Base-by-base conservation (phyloP, 2,888 invertebrate genomes). In the Lycophotia porphyrea region DNA sequence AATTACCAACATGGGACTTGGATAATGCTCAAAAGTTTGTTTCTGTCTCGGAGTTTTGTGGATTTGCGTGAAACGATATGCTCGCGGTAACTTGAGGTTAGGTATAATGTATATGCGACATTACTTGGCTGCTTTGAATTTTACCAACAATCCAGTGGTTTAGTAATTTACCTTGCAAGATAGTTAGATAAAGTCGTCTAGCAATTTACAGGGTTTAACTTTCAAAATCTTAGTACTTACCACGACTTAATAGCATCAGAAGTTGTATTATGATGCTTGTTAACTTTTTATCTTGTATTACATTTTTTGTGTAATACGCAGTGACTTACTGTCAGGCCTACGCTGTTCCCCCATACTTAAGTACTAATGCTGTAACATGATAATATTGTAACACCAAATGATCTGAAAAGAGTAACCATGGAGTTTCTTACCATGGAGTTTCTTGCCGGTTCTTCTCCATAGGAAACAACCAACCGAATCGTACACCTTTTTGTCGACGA, bases 1-100 rank as follows among this genome's bases (percentile, higher is more conserved):
- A 83, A 86, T 80, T 76, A 81, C 69, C n/a, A 71, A 71, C 79
- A 68, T 61, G 80, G 71, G 73, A 76, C 78, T 76, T 76, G 71
- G 73, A 66, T 83, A 85, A 76, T 78, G 65, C 77, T 81, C 60
- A 52, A 60, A 85, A 86, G 76, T 87, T 86, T 71, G 78, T 78
- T 82, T 64, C 44, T 75, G 65, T 72, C 52, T 72, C n/a, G 61
- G 47, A 76, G 74, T 79, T 76, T 74, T 66, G 84, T 76, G 78
- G 70, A 84, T 78, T 80, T 73, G 66, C 60, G 63, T 76, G 66
- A 47, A 78, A 76, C 72, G 78, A 76, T 66, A 68, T 61, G 60
- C 69, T 52, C 9, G 65, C 44, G 64, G 69, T 81, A 68, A 81
- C 71, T 71, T 61, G 13, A 52, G 27, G 44, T 75, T 75, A 84